A percentile compares a stretch with the other conserved stretches of the same genome.
These are phyloP conservation scores for Euglossa dilemma DNA, from an alignment of 1,140 invertebrate species.

Conservation along the genomic window DNA sequence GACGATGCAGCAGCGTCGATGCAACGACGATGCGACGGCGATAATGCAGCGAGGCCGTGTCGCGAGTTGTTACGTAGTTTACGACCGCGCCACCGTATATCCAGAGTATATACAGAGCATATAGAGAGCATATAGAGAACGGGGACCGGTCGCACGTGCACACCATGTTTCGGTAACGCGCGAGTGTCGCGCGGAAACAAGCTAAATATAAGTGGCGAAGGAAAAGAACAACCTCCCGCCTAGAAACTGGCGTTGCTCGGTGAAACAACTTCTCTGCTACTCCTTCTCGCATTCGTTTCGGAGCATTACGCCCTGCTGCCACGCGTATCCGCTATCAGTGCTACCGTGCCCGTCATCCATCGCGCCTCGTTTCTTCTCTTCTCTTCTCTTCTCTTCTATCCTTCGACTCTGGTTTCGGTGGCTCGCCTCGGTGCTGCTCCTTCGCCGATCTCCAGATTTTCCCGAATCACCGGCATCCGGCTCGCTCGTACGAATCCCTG, in stretches of 20 bases:
- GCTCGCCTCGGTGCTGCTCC: not conserved
- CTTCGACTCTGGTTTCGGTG: not conserved
- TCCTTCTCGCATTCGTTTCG: slow-evolving; percentile 37
- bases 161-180: slow-evolving; percentile 40
- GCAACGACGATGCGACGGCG: too few relatives aligned
- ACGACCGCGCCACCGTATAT: too few relatives aligned
- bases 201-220: slow-evolving; percentile 69
- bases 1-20: too few relatives aligned
- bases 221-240: slow-evolving; percentile 70
- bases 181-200: slow-evolving; percentile 40
- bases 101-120: not conserved
- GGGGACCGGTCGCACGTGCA: slow-evolving; percentile 39
- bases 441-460: not conserved
- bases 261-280: slow-evolving; percentile 22
- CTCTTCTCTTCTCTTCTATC: not conserved
- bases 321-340: not conserved
- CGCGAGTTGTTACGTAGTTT: too few relatives aligned
- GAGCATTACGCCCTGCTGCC: slow-evolving; percentile 25
- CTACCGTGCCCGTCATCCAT: not conserved
- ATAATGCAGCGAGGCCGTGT: too few relatives aligned
- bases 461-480: not conserved
- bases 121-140: too few relatives aligned
- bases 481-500: too few relatives aligned
- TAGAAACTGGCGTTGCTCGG: slow-evolving; percentile 54
- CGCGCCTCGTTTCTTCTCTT: not conserved